phyloP scores from a whole-genome alignment of 2,888 invertebrate species.

The Scrobipalpa costella region DNA sequence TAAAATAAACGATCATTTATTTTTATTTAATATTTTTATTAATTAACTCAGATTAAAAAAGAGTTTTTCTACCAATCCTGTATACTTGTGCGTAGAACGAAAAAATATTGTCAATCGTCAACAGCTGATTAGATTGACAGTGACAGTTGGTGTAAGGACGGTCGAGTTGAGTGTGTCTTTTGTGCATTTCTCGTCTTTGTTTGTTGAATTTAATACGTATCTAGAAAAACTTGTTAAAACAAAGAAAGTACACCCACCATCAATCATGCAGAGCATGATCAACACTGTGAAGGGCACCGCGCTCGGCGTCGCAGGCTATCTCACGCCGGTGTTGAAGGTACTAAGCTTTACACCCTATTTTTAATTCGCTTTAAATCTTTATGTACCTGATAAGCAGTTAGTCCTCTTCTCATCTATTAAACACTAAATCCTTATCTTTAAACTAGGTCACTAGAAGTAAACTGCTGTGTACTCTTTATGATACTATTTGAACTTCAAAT shows the following conservation, averaged over 20 bases:
- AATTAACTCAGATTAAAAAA: no score
- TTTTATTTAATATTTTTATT: not conserved
- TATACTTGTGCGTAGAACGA: not conserved
- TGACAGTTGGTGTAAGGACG: not conserved
- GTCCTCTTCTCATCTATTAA: not conserved
- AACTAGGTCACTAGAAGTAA: not conserved
- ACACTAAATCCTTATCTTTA: not conserved
- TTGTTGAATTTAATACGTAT: not conserved
- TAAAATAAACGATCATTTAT: no score
- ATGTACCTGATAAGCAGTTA: not conserved
- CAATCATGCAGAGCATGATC: conserved; percentile 94
- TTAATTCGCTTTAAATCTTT: not conserved
- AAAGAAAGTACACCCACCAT: not conserved
- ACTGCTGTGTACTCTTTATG: not conserved
- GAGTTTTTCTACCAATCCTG: not conserved
- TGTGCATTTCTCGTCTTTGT: not conserved
- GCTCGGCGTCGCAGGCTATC: conserved; percentile 96
- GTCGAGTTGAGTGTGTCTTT: not conserved
- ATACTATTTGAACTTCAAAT: no score
- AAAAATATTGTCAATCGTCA: not conserved
- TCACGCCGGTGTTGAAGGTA: conserved; percentile 98
- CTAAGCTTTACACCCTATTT: conserved; percentile 18
- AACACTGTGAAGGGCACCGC: conserved; percentile 98
- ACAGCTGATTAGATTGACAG: not conserved
- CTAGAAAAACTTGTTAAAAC: not conserved